phyloP scores from a whole-genome alignment of 2,113 vertebrate species.

The Aldabrachelys gigantea region DNA sequence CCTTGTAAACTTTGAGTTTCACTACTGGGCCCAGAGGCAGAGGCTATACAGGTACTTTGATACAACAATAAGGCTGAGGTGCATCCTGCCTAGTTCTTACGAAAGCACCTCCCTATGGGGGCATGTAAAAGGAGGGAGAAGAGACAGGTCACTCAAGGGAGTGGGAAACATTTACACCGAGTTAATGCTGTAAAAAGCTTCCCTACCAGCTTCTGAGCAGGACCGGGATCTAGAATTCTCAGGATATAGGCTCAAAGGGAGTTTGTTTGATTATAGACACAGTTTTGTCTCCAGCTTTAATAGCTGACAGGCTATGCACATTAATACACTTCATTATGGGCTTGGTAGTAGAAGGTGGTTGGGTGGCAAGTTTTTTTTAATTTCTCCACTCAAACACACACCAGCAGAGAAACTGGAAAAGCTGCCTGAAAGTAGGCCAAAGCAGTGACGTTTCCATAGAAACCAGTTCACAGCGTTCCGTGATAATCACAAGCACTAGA shows the following conservation, averaged over 20 bases:
- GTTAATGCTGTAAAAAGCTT: background rate
- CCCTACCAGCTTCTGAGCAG: background rate
- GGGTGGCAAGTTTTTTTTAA: conserved; percentile 35
- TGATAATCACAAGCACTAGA: conserved; percentile 85
- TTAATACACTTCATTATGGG: conserved; percentile 53
- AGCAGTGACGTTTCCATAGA: conserved; percentile 90
- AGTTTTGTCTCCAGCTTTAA: conserved; percentile 38
- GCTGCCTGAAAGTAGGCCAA: conserved; percentile 93
- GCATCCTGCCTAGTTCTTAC: background rate
- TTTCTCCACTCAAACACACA: conserved; percentile 78
- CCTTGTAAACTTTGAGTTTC: conserved; percentile 65
- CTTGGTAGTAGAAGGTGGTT: conserved; percentile 37
- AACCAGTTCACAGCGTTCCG: conserved; percentile 90
- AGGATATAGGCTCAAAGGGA: background rate
- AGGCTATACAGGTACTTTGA: conserved; percentile 36
- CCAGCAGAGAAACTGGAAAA: conserved; percentile 84
- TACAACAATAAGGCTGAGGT: background rate
- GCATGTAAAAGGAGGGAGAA: background rate
- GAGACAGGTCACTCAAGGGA: background rate
- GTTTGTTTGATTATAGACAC: conserved; percentile 17
- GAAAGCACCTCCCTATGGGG: background rate
- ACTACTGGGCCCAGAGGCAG: conserved; percentile 46
- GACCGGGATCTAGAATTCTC: background rate
- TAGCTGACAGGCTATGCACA: conserved; percentile 21
- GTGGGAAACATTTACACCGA: background rate